phyloP scores from a whole-genome alignment of 2,888 invertebrate species.

The Margaritifera margaritifera region DNA sequence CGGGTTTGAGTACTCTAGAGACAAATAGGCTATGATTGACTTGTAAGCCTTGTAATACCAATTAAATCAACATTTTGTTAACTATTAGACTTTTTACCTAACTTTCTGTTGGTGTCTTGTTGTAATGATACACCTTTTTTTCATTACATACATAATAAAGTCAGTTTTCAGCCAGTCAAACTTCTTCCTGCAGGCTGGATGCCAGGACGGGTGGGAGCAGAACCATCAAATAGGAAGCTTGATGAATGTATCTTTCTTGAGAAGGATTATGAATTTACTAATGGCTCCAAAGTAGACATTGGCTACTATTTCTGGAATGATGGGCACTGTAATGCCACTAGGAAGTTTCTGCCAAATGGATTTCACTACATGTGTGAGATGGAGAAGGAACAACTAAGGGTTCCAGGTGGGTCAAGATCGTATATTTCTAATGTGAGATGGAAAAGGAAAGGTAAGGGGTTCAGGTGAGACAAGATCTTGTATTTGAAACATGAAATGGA shows the following conservation, averaged over 20 bases:
- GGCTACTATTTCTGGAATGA: conserved; percentile 68
- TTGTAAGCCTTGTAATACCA: no score
- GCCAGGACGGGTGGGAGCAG: conserved; percentile 33
- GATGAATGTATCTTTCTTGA: conserved; percentile 54
- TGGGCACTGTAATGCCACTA: conserved; percentile 72
- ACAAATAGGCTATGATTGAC: no score
- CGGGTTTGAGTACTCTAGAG: no score
- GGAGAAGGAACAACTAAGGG: conserved; percentile 49
- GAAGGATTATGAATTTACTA: conserved; percentile 38
- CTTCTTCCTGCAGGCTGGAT: conserved; percentile 43
- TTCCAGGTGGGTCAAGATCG: no score
- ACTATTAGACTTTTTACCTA: no score
- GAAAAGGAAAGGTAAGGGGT: no score
- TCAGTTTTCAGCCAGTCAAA: not conserved
- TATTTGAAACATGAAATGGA: no score
- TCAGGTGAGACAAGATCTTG: no score
- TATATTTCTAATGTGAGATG: no score
- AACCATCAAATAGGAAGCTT: conserved; percentile 46
- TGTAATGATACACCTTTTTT: not conserved
- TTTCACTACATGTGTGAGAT: conserved; percentile 76
- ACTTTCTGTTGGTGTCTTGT: no score
- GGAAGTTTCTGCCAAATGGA: conserved; percentile 22
- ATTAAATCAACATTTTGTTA: no score
- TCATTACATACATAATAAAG: not conserved
- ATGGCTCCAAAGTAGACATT: conserved; percentile 30